Evolutionary conservation across 2,888 invertebrate species (phyloP).

Genomic region (Julus scanicus): DNA sequence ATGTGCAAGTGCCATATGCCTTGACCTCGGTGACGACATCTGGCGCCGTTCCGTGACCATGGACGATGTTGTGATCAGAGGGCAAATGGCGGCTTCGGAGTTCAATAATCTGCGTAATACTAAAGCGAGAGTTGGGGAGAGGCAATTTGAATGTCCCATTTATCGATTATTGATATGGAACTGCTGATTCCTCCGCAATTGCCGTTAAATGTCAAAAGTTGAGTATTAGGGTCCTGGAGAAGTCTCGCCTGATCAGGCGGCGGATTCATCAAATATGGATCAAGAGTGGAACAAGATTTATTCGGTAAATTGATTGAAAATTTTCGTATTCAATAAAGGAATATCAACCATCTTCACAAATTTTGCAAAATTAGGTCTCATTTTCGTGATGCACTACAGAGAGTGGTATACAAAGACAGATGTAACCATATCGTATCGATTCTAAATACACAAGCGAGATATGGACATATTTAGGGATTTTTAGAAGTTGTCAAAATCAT

Average conservation of each 20-base stretch:
- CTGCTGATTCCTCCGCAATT: background rate
- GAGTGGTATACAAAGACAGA: too few species aligned
- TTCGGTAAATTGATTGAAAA: background rate
- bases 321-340: background rate
- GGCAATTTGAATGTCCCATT: background rate
- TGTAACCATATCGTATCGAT: background rate
- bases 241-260: background rate
- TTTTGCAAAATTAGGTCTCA: background rate
- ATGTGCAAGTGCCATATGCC: background rate
- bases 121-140: background rate
- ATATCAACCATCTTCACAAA: too few species aligned
- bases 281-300: background rate
- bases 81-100: background rate
- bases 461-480: background rate
- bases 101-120: background rate
- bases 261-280: conserved; percentile 3
- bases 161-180: conserved; percentile 7
- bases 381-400: background rate
- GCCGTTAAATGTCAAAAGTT: conserved; percentile 41
- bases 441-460: background rate
- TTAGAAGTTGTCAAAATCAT: background rate
- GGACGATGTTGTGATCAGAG: too few species aligned
- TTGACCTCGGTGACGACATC: too few species aligned
- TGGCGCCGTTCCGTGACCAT: too few species aligned
- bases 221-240: background rate